Evolutionary conservation across 2,888 invertebrate genomes (phyloP).

Genomic region (Drosophila subsilvestris): DNA sequence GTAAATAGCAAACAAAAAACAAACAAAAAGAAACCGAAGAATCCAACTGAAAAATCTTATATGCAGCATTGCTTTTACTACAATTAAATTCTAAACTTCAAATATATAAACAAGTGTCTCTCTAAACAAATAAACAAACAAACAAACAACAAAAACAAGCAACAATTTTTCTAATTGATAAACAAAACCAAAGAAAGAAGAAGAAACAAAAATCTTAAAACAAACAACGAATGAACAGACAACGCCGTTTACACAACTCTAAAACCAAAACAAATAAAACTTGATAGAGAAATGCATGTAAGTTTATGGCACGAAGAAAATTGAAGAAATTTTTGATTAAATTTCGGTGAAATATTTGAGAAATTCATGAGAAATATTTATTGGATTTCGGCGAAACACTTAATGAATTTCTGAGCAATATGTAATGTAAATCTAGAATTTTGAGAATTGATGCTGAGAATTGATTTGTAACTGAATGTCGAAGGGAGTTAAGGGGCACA

Average conservation of each 20-base stretch:
- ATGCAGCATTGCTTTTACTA: slow-evolving; percentile 15
- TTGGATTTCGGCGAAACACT: too few species aligned
- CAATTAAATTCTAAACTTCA: neutral
- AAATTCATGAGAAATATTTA: too few species aligned
- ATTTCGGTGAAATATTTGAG: too few species aligned
- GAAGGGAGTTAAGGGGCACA: too few species aligned
- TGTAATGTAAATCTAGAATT: too few species aligned
- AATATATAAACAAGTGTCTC: neutral
- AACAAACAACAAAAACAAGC: neutral
- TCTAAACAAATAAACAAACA: neutral
- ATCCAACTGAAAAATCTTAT: slow-evolving; percentile 31
- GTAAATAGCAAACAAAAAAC: slow-evolving; percentile 45
- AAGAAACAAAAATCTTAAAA: slow-evolving; percentile 39
- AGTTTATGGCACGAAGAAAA: slow-evolving; percentile 35
- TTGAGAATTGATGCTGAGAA: too few species aligned
- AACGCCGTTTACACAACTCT: slow-evolving; percentile 75
- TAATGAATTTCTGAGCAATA: too few species aligned
- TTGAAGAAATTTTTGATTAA: too few species aligned
- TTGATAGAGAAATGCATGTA: slow-evolving; percentile 64
- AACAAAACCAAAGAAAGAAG: slow-evolving; percentile 5
- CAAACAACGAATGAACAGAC: slow-evolving; percentile 81
- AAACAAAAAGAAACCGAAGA: slow-evolving; percentile 16
- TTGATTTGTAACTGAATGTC: too few species aligned
- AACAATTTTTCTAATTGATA: slow-evolving; percentile 16
- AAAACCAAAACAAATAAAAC: slow-evolving; percentile 11